Base-by-base conservation (phyloP, 2,797 vertebrate species). In the Fistularia commersonii region DNA sequence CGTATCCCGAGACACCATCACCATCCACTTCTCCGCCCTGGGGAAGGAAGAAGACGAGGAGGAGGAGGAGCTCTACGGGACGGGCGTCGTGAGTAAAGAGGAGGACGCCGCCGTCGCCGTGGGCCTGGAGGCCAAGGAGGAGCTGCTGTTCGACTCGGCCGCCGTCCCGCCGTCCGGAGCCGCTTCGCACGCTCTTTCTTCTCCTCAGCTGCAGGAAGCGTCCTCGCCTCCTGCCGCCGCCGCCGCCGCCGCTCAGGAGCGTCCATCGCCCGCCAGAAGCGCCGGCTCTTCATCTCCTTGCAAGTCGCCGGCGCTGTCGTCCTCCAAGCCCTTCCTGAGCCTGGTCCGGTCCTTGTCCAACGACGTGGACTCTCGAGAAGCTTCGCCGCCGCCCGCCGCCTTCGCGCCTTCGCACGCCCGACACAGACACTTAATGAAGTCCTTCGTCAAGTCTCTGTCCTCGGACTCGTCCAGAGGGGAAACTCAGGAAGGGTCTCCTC, bases 341-440 rank as follows among this genome's bases (percentile, higher is more conserved):
- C 87, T 98, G 14, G 95, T 96, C 39, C 92, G 95, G 73, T 97
- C 97, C 55, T 88, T 98, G 63, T 98, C 96, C 8, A 94, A 90
- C 11, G 97, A 99, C 3, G 90, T 95, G 14, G 96, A 98, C 73
- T 91, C 95, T 73, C 93, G 92, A 82, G 96, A 98, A 36, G 36
- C 79, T 1, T 1, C 69, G 31, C 43, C 77, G 9, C 57, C 63
- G 0, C 48, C 72, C 12, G 11, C 81, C 8, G 37, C 64, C 0
- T 58, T 41, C 1, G 61, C 88, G 8, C 82, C 88, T 1, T 81
- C 91, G 0, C 85, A 94, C 0, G 72, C 79, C 1, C 89, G 95
- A 64, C 97, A 96, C 42, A 87, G 97, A 32, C 94, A 98, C 75
- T 84, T 99, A 74, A 97, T 99, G 95, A 99, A 98, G 84, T 94